Base-by-base conservation (phyloP, 2,113 vertebrate species). In the Daboia siamensis region DNA sequence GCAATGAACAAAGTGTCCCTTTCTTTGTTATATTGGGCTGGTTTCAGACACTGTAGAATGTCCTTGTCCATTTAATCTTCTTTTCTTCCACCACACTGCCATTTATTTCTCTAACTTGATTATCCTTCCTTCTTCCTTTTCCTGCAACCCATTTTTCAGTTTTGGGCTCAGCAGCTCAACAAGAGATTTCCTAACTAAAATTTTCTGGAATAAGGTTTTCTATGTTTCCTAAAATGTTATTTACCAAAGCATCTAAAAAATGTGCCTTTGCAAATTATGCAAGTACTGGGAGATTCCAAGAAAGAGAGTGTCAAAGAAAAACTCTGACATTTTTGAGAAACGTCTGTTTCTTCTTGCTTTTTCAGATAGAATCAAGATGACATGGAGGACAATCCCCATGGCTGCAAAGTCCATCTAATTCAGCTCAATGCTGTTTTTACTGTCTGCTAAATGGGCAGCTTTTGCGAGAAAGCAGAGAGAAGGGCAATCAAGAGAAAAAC, bases 211-310 rank as follows among this genome's bases (percentile, higher is more conserved):
- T 39, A 52, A 93, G 4, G 92, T 93, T 69, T 94, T 69, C 86
- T 91, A 87, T 64, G 54, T 96, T 92, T 90, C 52, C 92, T 94
- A 94, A 95, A 96, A 94, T 74, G 87, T 88, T 64, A 89, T 90
- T 51, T 95, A 96, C 95, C 93, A 95, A 96, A 95, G 87, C 52
- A 93, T 64, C 44, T 93, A 91, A 94, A 95, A 94, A 29, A 92
- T 56, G 54, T 13, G 56, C 74, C 88, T 44, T 92, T 91, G 94
- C 94, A 96, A 96, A 29, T 64, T 95, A 95, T 95, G 94, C 91
- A 96, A 96, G 95, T 95, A 94, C 92, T 92, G 94, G 94, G 94
- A 51, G 87, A 89, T 12, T 51, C 48, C 69, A 94, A 94, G 93
- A 96, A 94, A 94, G 92, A 91, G 23, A 89, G 15, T 59, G 9